Evolutionary conservation across 2,888 invertebrate genomes (phyloP), one percentile per base, ranked within the genome.

Genomic region (Agriopis aurantiaria): DNA sequence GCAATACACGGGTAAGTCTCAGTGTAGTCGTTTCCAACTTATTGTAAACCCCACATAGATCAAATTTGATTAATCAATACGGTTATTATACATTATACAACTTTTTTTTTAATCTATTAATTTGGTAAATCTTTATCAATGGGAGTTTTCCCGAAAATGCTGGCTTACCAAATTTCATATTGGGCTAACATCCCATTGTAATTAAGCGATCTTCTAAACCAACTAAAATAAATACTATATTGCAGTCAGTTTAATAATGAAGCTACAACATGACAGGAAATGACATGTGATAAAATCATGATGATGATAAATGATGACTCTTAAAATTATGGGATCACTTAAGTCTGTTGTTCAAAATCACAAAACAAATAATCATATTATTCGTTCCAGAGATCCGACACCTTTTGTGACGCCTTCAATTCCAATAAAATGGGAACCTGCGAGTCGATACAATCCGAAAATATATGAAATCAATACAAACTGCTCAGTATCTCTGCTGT

Each of bases 1-100:
- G 93, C 91, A 0, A 93, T 90, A 83, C 87, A 82, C 68, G 86
- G 90, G 94, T 93, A 73, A 84, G 87, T 62, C 17, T 33, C 33
- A 3, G 5, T 5, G 33, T 3, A 33, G 33, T 33, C 5, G 33
- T 33, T 33, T 33, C 33, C 33, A 33, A 33, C 3, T 5, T 33
- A 5, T 33, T 33, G 5, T 33, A 33, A 33, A 3, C 33, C 3
- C 33, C 33, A 33, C 33, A 33, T 33, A 33, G 33, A 33, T 33
- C 33, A 3, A 23, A 23, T 52, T 46, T 46, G 0, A 12, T 11
- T 46, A 46, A 46, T 5, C 0, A 46, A 46, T 5, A 10, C 0
- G 11, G 12, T 12, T 46, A 46, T 5, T 10, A 11, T 10, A 33
- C 33, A 3, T 33, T 0, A 3, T 33, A 5, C 3, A 33, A 4